Conservation (phyloP, 2,888 invertebrate genomes). For the Stenchaetothrips biformis region DNA sequence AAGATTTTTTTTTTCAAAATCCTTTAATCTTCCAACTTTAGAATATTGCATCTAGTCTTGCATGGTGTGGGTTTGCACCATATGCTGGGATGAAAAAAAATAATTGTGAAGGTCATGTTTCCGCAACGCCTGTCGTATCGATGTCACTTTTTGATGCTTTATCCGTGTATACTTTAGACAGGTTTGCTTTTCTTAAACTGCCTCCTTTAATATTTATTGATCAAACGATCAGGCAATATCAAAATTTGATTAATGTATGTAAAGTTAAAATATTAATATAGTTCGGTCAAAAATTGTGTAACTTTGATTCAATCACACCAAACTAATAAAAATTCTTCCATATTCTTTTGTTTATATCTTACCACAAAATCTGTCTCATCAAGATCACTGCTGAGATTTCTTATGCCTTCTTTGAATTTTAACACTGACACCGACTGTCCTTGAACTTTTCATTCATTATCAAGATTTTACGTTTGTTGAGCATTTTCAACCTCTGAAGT, state of each 20-base stretch:
- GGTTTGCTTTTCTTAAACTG: too few relatives aligned
- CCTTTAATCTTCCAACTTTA: background rate
- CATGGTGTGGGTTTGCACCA: background rate
- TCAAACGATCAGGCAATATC: too few relatives aligned
- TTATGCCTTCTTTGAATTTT: too few relatives aligned
- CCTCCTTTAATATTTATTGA: too few relatives aligned
- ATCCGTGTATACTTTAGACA: too few relatives aligned
- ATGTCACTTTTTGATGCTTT: too few relatives aligned
- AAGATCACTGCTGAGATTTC: too few relatives aligned
- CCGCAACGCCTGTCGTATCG: background rate
- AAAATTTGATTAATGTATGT: too few relatives aligned
- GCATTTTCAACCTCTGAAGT: background rate
- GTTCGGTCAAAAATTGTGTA: too few relatives aligned
- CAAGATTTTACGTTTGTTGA: background rate
- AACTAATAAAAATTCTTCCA: background rate
- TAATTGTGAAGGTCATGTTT: constrained; percentile 1
- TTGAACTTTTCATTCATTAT: background rate
- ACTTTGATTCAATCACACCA: too few relatives aligned
- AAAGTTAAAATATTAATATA: too few relatives aligned
- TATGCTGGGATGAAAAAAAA: background rate
- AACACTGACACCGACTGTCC: too few relatives aligned
- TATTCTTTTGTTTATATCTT: background rate
- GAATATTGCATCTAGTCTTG: constrained; percentile 21
- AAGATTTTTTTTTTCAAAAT: constrained; percentile 33
- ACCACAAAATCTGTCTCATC: background rate